phyloP scores from a whole-genome alignment of 2,888 invertebrate species.

The Hyalella azteca region DNA sequence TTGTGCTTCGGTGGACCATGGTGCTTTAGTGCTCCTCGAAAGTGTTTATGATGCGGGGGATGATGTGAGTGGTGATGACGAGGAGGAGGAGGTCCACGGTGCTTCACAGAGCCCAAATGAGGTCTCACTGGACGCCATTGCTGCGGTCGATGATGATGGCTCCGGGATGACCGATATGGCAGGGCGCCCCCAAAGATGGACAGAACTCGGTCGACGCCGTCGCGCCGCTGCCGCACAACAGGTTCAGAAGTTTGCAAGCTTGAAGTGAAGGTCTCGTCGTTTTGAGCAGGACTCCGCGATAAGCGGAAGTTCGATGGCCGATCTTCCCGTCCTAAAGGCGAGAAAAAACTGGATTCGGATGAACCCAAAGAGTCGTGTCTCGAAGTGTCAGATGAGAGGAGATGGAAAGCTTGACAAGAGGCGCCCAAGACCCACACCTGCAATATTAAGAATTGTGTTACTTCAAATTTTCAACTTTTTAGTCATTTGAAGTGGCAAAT shows the following conservation, averaged over 20 bases:
- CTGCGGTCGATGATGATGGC: neutral
- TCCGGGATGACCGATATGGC: neutral
- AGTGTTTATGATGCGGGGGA: neutral
- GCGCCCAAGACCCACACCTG: constrained; percentile 14
- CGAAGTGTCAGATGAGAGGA: constrained; percentile 11
- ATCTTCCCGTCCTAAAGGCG: too few relatives aligned
- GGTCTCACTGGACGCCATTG: constrained; percentile 9
- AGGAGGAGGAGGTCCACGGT: neutral
- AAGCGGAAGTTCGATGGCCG: too few relatives aligned
- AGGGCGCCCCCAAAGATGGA: constrained; percentile 21
- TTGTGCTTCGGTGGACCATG: neutral
- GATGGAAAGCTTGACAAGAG: neutral
- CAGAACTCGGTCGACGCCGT: constrained; percentile 20
- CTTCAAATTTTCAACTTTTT: too few relatives aligned
- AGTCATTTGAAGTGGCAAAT: too few relatives aligned
- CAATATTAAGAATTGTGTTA: neutral
- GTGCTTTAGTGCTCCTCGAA: too few relatives aligned
- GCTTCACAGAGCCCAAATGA: neutral
- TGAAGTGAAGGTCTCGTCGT: too few relatives aligned
- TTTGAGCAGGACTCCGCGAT: too few relatives aligned
- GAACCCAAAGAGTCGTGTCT: neutral
- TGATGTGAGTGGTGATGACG: neutral
- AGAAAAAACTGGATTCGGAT: neutral
- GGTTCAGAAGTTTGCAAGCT: neutral
- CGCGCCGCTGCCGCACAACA: neutral